Conservation (phyloP, 2,797 vertebrate genomes). For the Paedocypris micromegethes region DNA sequence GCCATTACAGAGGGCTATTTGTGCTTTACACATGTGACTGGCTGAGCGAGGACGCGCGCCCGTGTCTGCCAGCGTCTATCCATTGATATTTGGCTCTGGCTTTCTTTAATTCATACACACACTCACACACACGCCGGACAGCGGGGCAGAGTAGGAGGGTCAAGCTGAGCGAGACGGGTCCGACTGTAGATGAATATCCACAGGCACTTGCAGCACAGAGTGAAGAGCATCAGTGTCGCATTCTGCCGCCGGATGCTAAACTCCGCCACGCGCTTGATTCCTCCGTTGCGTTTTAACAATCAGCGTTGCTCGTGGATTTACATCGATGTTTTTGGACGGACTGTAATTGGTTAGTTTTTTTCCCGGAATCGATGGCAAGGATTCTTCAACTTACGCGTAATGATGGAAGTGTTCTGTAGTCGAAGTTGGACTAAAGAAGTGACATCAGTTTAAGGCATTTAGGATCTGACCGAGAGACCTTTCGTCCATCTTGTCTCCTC, state of each 20-base stretch:
- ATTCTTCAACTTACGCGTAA: constrained; percentile 50
- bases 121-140: constrained; percentile 15
- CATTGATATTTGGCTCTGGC: constrained; percentile 48
- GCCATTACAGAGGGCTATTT: constrained; percentile 70
- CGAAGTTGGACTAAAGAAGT: constrained; percentile 63
- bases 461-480: constrained; percentile 38
- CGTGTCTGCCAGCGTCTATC: constrained; percentile 43
- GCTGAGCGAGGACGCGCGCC: constrained; percentile 53
- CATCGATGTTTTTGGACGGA: constrained; percentile 59
- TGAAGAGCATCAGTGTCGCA: constrained; percentile 49
- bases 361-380: constrained; percentile 52
- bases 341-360: constrained; percentile 54
- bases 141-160: constrained; percentile 63
- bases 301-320: constrained; percentile 59
- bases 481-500: constrained; percentile 33
- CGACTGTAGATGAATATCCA: constrained; percentile 58
- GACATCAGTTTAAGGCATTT: constrained; percentile 46
- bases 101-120: constrained; percentile 1
- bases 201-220: constrained; percentile 37
- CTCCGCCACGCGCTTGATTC: constrained; percentile 24
- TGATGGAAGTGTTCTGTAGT: constrained; percentile 42
- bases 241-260: constrained; percentile 53
- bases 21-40: constrained; percentile 73
- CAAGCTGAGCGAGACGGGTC: constrained; percentile 52
- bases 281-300: constrained; percentile 35